A percentile compares a stretch with the other conserved stretches of the same genome.
Conservation (phyloP, 2,888 invertebrate genomes). For the Muschampia plurimacula region DNA sequence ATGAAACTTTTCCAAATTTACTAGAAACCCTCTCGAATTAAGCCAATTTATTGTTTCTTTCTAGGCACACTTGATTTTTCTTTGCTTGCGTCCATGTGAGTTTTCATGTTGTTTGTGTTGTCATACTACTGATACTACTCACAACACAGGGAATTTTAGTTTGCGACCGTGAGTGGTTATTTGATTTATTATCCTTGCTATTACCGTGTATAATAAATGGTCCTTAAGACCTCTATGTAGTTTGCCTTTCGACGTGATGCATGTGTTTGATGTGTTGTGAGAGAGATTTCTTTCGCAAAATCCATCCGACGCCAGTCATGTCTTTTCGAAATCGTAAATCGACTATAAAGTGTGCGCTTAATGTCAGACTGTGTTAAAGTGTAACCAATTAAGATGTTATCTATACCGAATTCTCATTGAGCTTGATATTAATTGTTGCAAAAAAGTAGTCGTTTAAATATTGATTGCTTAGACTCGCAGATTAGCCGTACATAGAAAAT, state of each 20-base stretch:
- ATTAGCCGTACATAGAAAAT: slow-evolving; percentile 65
- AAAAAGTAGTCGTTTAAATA: slow-evolving; percentile 36
- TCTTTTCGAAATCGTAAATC: slow-evolving; percentile 28
- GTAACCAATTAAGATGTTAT: slow-evolving; percentile 39
- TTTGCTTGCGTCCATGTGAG: too few relatives aligned
- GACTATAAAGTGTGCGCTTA: slow-evolving; percentile 17
- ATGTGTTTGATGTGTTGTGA: slow-evolving; percentile 1
- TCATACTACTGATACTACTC: too few relatives aligned
- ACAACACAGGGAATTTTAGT: too few relatives aligned
- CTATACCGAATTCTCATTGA: slow-evolving; percentile 26
- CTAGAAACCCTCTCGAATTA: too few relatives aligned
- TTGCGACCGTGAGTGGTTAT: too few relatives aligned
- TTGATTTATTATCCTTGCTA: too few relatives aligned
- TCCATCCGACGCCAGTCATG: slow-evolving; percentile 22
- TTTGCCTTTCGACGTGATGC: not conserved
- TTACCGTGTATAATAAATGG: too few relatives aligned
- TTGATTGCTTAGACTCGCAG: slow-evolving; percentile 55
- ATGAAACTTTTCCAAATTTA: too few relatives aligned
- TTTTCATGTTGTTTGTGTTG: too few relatives aligned
- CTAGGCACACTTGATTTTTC: too few relatives aligned
- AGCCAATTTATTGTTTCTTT: too few relatives aligned
- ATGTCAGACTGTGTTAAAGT: slow-evolving; percentile 21
- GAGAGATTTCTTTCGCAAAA: slow-evolving; percentile 10
- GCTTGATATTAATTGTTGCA: slow-evolving; percentile 18
- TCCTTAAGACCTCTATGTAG: not conserved